Conservation (phyloP, 2,113 vertebrate species). For the Colius striatus region DNA sequence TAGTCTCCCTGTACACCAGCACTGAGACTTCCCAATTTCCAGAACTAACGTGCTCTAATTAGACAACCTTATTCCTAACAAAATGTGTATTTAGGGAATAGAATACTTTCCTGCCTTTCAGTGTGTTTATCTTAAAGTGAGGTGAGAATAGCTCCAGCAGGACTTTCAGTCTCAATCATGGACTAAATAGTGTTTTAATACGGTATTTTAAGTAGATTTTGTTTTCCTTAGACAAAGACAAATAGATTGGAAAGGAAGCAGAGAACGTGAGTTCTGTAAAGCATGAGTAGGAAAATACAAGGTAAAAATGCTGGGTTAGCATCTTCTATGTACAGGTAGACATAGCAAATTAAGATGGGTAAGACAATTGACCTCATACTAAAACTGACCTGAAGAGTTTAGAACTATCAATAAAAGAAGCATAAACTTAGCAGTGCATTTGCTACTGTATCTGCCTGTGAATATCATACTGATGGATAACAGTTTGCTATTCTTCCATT, state of each 20-base stretch:
- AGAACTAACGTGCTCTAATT: conserved; percentile 4
- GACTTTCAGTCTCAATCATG: not conserved
- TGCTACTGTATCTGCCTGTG: not conserved
- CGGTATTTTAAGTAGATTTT: not conserved
- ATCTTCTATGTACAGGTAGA: not conserved
- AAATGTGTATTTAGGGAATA: not conserved
- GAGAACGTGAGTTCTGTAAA: not conserved
- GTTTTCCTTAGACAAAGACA: not conserved
- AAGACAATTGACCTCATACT: not conserved
- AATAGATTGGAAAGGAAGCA: not conserved
- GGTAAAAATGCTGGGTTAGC: not conserved
- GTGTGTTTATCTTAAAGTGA: not conserved
- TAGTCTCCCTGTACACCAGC: not conserved
- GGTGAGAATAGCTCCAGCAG: not conserved
- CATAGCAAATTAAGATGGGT: not conserved
- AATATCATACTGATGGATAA: not conserved
- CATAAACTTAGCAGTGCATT: not conserved
- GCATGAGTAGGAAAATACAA: not conserved
- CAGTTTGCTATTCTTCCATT: not conserved
- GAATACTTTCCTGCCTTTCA: not conserved
- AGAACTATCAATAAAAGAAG: not conserved
- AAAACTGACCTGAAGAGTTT: not conserved
- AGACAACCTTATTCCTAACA: conserved; percentile 1
- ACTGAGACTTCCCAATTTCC: not conserved
- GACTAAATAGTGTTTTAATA: not conserved